These are phyloP conservation scores for Achroia grisella DNA, from an alignment of 1,140 invertebrate species.

Conservation along the genomic window DNA sequence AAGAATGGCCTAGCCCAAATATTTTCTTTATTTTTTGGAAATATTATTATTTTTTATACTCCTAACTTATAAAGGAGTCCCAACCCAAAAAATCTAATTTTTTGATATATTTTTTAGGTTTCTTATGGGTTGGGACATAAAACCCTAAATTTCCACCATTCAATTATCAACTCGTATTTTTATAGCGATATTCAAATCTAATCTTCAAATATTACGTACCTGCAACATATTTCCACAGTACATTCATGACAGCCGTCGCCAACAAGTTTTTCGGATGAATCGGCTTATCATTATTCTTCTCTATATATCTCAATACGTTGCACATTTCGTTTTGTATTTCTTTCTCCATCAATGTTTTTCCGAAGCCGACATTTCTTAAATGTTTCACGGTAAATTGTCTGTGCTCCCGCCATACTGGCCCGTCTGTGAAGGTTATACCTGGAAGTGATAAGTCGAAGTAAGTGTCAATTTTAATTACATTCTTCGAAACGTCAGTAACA, in stretches of 20 bases:
- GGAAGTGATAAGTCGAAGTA: constrained; percentile 2
- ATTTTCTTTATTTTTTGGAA: too few species aligned
- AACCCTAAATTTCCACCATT: too few species aligned
- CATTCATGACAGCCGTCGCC: constrained; percentile 80
- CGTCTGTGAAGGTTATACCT: constrained; percentile 85
- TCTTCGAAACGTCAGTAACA: constrained; percentile 32
- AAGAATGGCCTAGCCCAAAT: too few species aligned
- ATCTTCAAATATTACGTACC: constrained; percentile 72
- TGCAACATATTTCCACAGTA: constrained; percentile 82
- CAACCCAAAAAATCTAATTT: too few species aligned
- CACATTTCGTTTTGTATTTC: constrained; percentile 80
- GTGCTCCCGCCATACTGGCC: constrained; percentile 83
- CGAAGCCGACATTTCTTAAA: constrained; percentile 83
- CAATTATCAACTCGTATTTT: too few species aligned
- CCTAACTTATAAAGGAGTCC: too few species aligned
- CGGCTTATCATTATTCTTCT: constrained; percentile 36
- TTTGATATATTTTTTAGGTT: too few species aligned
- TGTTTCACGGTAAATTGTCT: constrained; percentile 82
- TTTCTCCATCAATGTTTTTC: constrained; percentile 81
- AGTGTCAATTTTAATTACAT: neutral
- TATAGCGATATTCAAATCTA: too few species aligned
- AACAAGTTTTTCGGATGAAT: constrained; percentile 66
- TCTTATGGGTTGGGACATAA: too few species aligned
- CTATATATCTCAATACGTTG: constrained; percentile 68
- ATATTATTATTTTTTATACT: too few species aligned